Evolutionary conservation across 2,888 invertebrate genomes (phyloP).

Genomic region (Tetragonula carbonaria): DNA sequence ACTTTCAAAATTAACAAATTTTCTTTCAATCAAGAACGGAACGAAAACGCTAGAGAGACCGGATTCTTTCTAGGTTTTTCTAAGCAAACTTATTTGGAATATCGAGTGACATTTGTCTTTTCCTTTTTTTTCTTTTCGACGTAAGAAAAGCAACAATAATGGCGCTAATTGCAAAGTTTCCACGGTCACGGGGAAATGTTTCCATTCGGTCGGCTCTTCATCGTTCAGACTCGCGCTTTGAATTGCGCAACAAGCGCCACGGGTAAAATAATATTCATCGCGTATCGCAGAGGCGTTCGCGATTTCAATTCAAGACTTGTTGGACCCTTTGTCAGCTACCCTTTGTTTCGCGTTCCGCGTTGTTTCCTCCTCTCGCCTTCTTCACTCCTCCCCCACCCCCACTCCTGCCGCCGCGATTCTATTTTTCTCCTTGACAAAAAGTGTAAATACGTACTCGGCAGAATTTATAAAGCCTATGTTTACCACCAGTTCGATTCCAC

Average conservation of each 20-base stretch:
- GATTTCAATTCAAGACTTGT: neutral
- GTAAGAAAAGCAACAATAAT: neutral
- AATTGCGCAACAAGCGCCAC: conserved; percentile 16
- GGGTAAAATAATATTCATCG: conserved; percentile 51
- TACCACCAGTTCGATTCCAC: neutral
- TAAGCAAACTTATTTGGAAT: too few species aligned
- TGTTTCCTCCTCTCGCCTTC: neutral
- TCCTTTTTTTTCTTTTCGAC: too few species aligned
- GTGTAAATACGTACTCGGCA: conserved; percentile 8
- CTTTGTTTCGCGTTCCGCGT: neutral
- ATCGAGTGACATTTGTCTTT: too few species aligned
- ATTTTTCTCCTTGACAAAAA: neutral
- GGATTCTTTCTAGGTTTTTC: too few species aligned
- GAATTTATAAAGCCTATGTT: neutral
- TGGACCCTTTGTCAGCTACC: neutral
- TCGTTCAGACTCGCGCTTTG: conserved; percentile 37
- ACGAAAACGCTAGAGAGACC: too few species aligned
- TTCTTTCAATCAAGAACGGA: too few species aligned
- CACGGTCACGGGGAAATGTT: conserved; percentile 9
- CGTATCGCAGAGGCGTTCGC: conserved; percentile 22
- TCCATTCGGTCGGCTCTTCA: conserved; percentile 50
- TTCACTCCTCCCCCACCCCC: too few species aligned
- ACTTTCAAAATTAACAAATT: too few species aligned
- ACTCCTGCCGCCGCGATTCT: neutral
- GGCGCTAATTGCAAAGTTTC: conserved; percentile 5